Conservation (phyloP, 2,113 vertebrate genomes). For the Himantopus leucocephalus region DNA sequence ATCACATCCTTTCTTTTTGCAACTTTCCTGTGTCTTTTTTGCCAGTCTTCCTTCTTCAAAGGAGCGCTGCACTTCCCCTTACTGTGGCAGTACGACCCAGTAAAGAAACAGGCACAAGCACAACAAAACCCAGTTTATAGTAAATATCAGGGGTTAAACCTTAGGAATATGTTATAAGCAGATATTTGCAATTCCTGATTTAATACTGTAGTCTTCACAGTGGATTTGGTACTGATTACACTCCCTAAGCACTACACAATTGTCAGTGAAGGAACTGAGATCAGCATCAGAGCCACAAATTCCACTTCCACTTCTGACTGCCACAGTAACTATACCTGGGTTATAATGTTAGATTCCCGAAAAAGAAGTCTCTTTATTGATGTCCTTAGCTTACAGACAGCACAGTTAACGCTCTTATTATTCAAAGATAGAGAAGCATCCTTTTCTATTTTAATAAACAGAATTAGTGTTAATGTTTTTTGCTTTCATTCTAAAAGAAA, state of each 20-base stretch:
- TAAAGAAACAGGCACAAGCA: background rate
- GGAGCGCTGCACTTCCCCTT: background rate
- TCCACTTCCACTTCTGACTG: background rate
- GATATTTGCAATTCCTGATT: background rate
- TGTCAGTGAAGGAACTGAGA: background rate
- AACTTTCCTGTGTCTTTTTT: background rate
- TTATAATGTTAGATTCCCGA: background rate
- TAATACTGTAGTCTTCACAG: background rate
- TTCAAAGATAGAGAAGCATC: background rate
- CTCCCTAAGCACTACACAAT: background rate
- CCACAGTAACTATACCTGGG: background rate
- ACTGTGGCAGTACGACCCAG: background rate
- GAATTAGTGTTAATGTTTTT: background rate
- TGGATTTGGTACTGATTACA: background rate
- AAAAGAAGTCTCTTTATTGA: background rate
- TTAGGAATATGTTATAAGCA: background rate
- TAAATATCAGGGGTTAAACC: background rate
- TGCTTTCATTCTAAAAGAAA: background rate
- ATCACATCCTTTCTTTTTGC: background rate
- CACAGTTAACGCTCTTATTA: background rate
- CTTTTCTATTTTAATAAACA: background rate
- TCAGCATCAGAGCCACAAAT: background rate
- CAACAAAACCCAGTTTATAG: background rate
- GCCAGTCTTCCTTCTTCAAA: background rate
- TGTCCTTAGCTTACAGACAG: background rate